Base-by-base conservation (phyloP, 2,888 invertebrate genomes). In the Aethes cnicana region DNA sequence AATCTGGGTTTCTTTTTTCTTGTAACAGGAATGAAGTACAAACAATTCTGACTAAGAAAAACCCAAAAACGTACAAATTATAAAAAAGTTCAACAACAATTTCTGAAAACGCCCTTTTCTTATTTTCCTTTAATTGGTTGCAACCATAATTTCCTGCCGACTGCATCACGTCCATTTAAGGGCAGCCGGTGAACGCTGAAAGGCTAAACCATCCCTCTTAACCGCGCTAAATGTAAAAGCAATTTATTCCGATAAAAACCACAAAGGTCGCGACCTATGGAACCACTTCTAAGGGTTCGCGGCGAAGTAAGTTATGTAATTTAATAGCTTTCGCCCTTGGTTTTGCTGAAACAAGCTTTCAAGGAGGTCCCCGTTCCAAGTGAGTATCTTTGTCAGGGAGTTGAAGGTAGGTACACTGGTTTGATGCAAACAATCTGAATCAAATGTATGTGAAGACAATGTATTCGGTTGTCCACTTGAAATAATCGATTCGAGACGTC, bases 201-300 rank as follows among this genome's bases (percentile, higher is more conserved):
- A 39, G 39, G 39, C 14, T 37, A 37, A 25, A 39, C 25, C 39
- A 39, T 25, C 39, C 39, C 39, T 39, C 39, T 23, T 39, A 23
- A 39, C 39, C 25, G 9, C 25, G 39, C 25, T 39, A 39, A 25
- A 39, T 39, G 16, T 39, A 39, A 37, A 37, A 39, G 39, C 25
- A 25, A 39, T 25, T 25, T 39, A n/a, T 39, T 25, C 14, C n/a
- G 39, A 39, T 39, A 39, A 25, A 39, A 39, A 37, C 37, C 37
- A 12, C 25, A 39, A 21, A 39, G 39, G 39, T 25, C 39, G 39
- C 16, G 16, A 25, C 39, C 39, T 25, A 23, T 32, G 32, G n/a
- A 25, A 23, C 16, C 25, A 25, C 23, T 39, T 16, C 14, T 11
- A 7, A 16, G 25, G 39, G 23, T 39, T 25, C 14, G 14, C 1